These are phyloP conservation scores for Vesta saturnalis DNA, from an alignment of 2,888 invertebrate genomes.

Conservation along the genomic window DNA sequence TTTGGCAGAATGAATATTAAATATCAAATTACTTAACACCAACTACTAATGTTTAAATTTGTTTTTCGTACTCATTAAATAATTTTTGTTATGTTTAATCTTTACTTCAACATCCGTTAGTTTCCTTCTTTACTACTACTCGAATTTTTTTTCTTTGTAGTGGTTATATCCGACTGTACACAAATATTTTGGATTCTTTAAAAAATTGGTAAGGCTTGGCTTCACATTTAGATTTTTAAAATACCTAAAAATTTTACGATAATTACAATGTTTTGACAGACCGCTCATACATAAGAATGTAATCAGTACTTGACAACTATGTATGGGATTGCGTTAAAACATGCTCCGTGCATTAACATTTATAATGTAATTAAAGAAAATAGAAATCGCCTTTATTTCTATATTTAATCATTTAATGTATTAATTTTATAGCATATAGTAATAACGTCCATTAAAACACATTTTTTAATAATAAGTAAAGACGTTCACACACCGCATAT, in stretches of 20 bases:
- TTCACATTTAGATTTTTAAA: too few relatives aligned
- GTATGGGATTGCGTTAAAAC: too few relatives aligned
- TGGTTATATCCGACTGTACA: neutral
- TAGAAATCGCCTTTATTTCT: neutral
- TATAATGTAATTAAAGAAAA: neutral
- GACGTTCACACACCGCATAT: neutral
- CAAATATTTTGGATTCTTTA: too few relatives aligned
- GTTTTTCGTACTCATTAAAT: conserved; percentile 7
- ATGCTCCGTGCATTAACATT: neutral
- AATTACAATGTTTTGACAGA: too few relatives aligned
- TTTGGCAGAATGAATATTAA: conserved; percentile 10
- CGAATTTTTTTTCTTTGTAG: neutral
- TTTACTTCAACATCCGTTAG: conserved; percentile 11
- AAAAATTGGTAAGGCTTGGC: too few relatives aligned
- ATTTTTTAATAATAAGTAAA: neutral
- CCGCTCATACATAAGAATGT: too few relatives aligned
- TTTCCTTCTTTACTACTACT: conserved; percentile 5
- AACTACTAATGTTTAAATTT: conserved; percentile 5
- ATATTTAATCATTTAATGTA: neutral
- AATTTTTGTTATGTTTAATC: conserved; percentile 2
- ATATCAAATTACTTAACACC: conserved; percentile 10
- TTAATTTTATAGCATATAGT: neutral
- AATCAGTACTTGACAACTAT: neutral
- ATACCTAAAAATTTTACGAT: too few relatives aligned
- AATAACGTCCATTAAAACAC: conserved; percentile 1